These are phyloP conservation scores for Trichopoda pennipes DNA, from an alignment of 2,888 invertebrate genomes.

Conservation along the genomic window DNA sequence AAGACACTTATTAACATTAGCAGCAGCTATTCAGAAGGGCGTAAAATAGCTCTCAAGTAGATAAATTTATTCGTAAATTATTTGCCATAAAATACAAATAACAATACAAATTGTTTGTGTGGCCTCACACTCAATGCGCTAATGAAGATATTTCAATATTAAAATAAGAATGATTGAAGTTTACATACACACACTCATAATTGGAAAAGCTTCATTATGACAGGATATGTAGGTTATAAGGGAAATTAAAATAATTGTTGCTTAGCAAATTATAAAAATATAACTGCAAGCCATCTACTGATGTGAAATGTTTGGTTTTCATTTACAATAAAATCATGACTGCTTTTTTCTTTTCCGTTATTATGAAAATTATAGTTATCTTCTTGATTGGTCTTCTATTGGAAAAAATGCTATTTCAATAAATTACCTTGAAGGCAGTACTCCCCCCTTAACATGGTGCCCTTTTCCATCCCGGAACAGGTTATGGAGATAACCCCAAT, in stretches of 20 bases:
- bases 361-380: no score
- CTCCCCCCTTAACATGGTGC: no score
- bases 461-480: no score
- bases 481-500: no score
- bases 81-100: conserved; percentile 28
- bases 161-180: conserved; percentile 52
- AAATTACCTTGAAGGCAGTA: no score
- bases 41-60: conserved; percentile 52
- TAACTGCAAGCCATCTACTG: not conserved
- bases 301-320: no score
- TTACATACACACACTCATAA: not conserved
- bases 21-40: conserved; percentile 35
- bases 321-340: no score
- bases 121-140: no score
- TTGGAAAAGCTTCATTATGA: conserved; percentile 27
- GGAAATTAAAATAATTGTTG: conserved; percentile 50
- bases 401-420: no score
- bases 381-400: no score
- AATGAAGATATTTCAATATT: conserved; percentile 22
- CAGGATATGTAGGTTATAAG: conserved; percentile 40
- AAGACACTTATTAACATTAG: conserved; percentile 52
- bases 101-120: no score
- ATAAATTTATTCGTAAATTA: conserved; percentile 28
- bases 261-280: conserved; percentile 25
- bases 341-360: no score